Percentiles rank a stretch among this genome's conserved stretches.
These are phyloP conservation scores for Phocoena phocoena DNA, from an alignment of 2,113 vertebrate species.

Conservation along the genomic window DNA sequence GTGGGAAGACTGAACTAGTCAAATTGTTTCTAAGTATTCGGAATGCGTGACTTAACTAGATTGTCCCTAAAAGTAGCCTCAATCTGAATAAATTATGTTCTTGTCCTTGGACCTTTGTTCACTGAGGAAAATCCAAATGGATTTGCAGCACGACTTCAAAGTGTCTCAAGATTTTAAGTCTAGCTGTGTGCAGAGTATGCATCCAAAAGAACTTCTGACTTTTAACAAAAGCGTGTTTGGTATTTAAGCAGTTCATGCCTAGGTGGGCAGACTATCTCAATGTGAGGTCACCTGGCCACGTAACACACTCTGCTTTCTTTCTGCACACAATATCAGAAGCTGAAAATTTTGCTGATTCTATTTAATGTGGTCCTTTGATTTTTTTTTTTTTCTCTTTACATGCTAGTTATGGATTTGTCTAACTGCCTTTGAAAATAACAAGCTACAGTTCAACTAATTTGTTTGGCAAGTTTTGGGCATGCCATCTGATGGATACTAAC, in stretches of 20 bases:
- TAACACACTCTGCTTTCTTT: not conserved
- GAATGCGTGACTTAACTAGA: not conserved
- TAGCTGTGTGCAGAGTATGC: not conserved
- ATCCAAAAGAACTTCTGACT: not conserved
- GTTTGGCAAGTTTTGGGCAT: constrained; percentile 35
- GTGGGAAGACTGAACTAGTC: not conserved
- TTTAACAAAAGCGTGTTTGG: not conserved
- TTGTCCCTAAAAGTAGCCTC: not conserved
- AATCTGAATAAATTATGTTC: not conserved
- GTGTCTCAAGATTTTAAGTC: not conserved
- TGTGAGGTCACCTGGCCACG: not conserved
- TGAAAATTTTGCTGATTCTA: constrained; percentile 9
- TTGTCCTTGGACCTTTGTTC: constrained; percentile 22
- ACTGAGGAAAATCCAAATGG: not conserved
- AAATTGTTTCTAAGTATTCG: constrained; percentile 20
- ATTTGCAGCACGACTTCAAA: not conserved
- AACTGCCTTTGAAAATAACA: constrained; percentile 24
- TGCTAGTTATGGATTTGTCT: not conserved
- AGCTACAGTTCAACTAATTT: constrained; percentile 32
- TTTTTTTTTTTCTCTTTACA: not conserved
- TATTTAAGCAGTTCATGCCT: not conserved
- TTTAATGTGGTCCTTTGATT: constrained; percentile 6
- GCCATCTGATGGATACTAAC: constrained; percentile 52
- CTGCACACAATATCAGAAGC: not conserved
- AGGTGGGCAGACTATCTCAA: not conserved